Evolutionary conservation across 2,888 invertebrate genomes (phyloP).

Genomic region (Phalangium opilio): DNA sequence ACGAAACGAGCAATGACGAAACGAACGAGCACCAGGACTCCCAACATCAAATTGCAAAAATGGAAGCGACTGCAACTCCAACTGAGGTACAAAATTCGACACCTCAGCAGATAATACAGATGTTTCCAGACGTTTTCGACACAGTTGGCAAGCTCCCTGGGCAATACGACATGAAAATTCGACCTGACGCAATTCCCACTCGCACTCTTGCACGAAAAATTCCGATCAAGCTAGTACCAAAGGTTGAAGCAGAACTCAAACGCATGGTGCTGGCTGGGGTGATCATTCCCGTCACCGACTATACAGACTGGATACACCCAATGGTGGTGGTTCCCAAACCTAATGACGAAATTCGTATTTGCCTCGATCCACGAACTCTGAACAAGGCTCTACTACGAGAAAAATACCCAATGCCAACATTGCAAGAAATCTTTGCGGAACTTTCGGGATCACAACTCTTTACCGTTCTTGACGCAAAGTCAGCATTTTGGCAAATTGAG

Average conservation of each 20-base stretch:
- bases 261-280: constrained; percentile 2
- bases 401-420: constrained; percentile 24
- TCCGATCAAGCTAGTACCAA: constrained; percentile 1
- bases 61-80: too few relatives aligned
- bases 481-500: constrained; percentile 29
- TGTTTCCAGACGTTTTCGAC: not conserved
- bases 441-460: constrained; percentile 22
- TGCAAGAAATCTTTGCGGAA: constrained; percentile 24
- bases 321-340: constrained; percentile 25
- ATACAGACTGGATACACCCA: constrained; percentile 12
- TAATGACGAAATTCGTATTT: constrained; percentile 23
- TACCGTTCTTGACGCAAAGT: constrained; percentile 23
- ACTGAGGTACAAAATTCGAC: too few relatives aligned
- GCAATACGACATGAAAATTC: constrained; percentile 1
- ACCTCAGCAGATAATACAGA: too few relatives aligned
- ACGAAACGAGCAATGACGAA: too few relatives aligned
- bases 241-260: not conserved
- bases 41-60: too few relatives aligned
- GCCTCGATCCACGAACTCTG: constrained; percentile 26
- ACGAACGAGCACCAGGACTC: too few relatives aligned
- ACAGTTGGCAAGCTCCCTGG: constrained; percentile 1
- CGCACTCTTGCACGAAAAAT: constrained; percentile 2
- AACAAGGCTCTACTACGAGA: constrained; percentile 23
- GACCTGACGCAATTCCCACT: not conserved
- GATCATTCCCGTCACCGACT: constrained; percentile 2